phyloP scores from a whole-genome alignment of 35 echinoderm and acorn worm species.

The Nesometra sesokonis region DNA sequence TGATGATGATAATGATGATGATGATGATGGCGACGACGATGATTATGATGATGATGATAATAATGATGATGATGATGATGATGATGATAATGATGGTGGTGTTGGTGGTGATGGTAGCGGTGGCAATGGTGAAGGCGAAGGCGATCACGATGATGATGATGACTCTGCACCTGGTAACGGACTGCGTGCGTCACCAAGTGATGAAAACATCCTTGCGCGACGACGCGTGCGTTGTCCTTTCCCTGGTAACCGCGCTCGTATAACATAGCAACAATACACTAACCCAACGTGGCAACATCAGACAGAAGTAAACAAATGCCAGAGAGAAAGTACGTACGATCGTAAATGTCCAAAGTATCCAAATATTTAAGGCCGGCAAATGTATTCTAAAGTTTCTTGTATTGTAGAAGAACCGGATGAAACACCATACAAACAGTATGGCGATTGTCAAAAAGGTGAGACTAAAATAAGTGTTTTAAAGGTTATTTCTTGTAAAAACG shows the following conservation, averaged over 20 bases:
- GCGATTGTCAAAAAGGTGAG: background rate
- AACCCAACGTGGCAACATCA: background rate
- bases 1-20: no score
- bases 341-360: background rate
- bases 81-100: no score
- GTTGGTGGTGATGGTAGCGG: no score
- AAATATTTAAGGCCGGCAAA: background rate
- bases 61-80: no score
- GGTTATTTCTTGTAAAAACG: no score
- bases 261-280: background rate
- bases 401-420: background rate
- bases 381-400: background rate
- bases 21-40: no score
- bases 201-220: no score
- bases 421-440: background rate
- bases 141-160: no score
- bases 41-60: no score
- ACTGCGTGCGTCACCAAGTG: no score
- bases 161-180: no score
- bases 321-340: background rate
- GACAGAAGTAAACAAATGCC: background rate
- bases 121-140: no score
- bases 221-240: background rate
- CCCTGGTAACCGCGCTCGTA: background rate
- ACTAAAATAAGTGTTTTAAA: background rate